These are phyloP conservation scores for Apostichopus californicus DNA, from an alignment of 35 echinoderm and acorn worm species.

Conservation along the genomic window DNA sequence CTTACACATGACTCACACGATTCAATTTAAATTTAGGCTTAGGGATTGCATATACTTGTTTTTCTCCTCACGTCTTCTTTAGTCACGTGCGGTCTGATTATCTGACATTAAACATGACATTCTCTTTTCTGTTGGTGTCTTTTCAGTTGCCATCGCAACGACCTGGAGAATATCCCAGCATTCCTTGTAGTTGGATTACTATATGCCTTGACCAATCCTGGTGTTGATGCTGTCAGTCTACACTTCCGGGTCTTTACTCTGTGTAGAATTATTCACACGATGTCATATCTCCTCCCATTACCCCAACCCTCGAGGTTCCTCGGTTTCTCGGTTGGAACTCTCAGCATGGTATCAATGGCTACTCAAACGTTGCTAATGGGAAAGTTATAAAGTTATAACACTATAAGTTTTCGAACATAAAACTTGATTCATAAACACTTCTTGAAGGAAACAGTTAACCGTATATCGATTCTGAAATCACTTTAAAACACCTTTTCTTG, in stretches of 20 bases:
- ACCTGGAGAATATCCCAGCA: constrained; percentile 87
- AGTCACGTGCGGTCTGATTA: no score
- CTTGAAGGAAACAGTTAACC: no score
- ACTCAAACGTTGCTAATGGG: constrained; percentile 21
- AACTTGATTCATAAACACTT: no score
- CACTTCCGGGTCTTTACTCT: constrained; percentile 73
- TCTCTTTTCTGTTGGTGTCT: background rate
- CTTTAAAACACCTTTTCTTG: no score
- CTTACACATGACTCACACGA: no score
- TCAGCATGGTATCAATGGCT: constrained; percentile 78
- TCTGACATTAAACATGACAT: background rate
- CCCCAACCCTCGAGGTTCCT: constrained; percentile 73
- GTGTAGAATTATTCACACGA: constrained; percentile 74
- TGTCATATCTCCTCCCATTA: constrained; percentile 73
- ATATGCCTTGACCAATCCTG: constrained; percentile 58
- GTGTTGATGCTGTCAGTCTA: constrained; percentile 35
- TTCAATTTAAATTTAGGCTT: no score
- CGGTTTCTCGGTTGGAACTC: constrained; percentile 50
- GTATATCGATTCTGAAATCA: no score
- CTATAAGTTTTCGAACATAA: background rate
- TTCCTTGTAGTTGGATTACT: constrained; percentile 77
- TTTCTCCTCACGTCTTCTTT: no score
- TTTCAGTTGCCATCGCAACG: constrained; percentile 87
- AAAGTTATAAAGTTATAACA: constrained; percentile 24
- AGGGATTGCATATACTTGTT: no score